These are phyloP conservation scores for Hedychridium roseum DNA, from an alignment of 2,888 invertebrate species.

Conservation along the genomic window DNA sequence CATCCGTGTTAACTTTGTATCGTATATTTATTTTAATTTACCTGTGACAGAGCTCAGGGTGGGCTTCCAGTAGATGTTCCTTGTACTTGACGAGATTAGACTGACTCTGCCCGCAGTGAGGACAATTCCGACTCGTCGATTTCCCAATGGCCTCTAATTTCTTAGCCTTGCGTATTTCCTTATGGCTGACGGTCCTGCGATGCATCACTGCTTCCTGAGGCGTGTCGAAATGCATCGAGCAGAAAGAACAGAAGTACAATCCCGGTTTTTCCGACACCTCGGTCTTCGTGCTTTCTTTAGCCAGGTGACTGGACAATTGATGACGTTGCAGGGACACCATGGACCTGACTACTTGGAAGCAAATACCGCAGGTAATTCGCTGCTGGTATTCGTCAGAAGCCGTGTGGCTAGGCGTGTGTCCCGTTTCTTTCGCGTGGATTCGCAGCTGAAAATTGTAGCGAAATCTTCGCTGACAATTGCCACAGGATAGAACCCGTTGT, in stretches of 20 bases:
- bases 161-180: constrained; percentile 67
- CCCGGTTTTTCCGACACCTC: constrained; percentile 14
- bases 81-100: constrained; percentile 69
- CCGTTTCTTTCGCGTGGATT: constrained; percentile 67
- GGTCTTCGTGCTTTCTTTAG: constrained; percentile 43
- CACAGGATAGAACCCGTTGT: constrained; percentile 71
- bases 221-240: constrained; percentile 71
- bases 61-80: constrained; percentile 69
- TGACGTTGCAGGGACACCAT: constrained; percentile 75
- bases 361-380: constrained; percentile 70
- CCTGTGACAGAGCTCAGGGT: constrained; percentile 73
- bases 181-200: constrained; percentile 72
- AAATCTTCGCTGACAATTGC: constrained; percentile 74
- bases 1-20: not conserved
- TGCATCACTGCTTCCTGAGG: constrained; percentile 72
- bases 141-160: constrained; percentile 16
- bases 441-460: constrained; percentile 79
- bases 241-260: constrained; percentile 74
- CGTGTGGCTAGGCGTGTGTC: constrained; percentile 66
- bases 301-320: constrained; percentile 69
- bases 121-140: constrained; percentile 66
- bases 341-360: constrained; percentile 71
- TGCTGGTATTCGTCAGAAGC: constrained; percentile 74
- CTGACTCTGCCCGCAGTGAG: constrained; percentile 69
- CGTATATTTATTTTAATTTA: constrained; percentile 47